A percentile compares a stretch with the other conserved stretches of the same genome.
Evolutionary conservation across 1,140 invertebrate species (phyloP).

Genomic region (Penaeus japonicus): DNA sequence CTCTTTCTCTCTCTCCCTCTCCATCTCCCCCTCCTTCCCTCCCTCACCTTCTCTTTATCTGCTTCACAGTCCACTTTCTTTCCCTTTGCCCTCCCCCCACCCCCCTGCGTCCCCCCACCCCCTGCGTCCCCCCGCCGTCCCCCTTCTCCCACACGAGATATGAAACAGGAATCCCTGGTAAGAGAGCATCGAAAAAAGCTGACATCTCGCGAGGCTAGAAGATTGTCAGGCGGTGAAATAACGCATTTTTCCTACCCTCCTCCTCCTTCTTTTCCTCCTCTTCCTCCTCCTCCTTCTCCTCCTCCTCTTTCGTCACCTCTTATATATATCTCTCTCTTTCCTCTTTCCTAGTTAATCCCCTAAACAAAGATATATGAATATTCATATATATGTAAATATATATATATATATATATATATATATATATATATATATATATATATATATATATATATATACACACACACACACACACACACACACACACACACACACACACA

Average conservation of each 20-base stretch:
- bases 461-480: not conserved
- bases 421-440: conserved; percentile 16
- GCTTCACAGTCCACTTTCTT: not conserved
- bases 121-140: too few species aligned
- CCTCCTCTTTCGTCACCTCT: not conserved
- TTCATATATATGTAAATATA: not conserved
- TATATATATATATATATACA: conserved; percentile 29
- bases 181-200: too few species aligned
- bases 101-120: not conserved
- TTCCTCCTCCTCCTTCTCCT: not conserved
- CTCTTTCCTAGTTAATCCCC: not conserved
- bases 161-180: too few species aligned
- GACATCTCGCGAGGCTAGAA: too few species aligned
- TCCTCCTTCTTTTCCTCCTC: not conserved
- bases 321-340: not conserved
- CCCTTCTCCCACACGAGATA: too few species aligned
- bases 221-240: too few species aligned
- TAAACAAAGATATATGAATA: not conserved
- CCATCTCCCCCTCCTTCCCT: not conserved
- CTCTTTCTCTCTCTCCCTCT: not conserved
- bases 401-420: not conserved
- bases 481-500: not conserved
- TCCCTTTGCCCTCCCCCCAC: not conserved
- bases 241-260: not conserved
- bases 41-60: not conserved